Percentiles rank a stretch among this genome's conserved stretches.
Conservation (phyloP, 2,113 vertebrate genomes). For the Eolophus roseicapilla region DNA sequence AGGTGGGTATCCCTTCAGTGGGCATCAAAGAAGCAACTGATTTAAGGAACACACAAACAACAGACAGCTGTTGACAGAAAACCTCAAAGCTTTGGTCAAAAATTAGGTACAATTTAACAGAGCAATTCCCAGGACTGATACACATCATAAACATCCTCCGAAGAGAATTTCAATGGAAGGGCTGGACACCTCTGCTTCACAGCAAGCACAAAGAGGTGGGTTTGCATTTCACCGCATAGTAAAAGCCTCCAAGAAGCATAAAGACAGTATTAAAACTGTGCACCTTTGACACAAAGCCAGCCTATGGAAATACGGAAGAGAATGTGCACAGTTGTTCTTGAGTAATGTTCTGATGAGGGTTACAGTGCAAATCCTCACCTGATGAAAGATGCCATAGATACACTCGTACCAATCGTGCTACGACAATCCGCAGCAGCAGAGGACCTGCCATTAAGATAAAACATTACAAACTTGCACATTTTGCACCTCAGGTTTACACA, state of each 20-base stretch:
- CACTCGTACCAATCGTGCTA: neutral
- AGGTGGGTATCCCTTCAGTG: neutral
- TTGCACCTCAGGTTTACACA: slow-evolving; percentile 8
- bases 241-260: neutral
- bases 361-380: neutral
- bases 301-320: neutral
- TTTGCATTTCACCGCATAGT: neutral
- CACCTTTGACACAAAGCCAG: neutral
- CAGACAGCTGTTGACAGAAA: neutral
- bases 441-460: neutral
- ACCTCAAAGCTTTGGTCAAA: neutral
- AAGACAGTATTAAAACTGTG: neutral
- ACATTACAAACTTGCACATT: neutral
- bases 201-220: neutral
- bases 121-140: neutral
- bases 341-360: neutral
- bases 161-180: neutral
- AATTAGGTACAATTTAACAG: neutral
- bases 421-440: neutral
- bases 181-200: neutral
- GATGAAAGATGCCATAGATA: neutral
- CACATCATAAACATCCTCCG: neutral
- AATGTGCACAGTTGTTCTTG: rapidly evolving
- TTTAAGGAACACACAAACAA: neutral
- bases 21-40: neutral